Evolutionary conservation across 2,888 invertebrate genomes (phyloP).

Genomic region (Oligia strigilis): DNA sequence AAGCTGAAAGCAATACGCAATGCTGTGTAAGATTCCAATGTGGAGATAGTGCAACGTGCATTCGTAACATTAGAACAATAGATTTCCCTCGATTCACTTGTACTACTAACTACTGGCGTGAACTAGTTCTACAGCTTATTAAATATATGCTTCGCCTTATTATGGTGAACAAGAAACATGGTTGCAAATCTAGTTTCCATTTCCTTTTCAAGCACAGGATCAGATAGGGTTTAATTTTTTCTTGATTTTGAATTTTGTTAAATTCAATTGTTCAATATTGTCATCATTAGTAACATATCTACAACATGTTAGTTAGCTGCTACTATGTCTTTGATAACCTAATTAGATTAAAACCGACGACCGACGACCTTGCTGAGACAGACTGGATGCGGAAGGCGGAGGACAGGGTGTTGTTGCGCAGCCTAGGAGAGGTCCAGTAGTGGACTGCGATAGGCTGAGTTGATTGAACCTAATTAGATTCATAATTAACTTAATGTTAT

Average conservation of each 20-base stretch:
- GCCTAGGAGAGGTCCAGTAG: not conserved
- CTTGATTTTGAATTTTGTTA: not conserved
- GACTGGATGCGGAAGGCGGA: not conserved
- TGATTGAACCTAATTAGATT: not conserved
- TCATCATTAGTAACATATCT: not conserved
- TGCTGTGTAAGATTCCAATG: constrained; percentile 9
- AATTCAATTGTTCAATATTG: not conserved
- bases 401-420: not conserved
- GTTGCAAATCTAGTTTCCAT: not conserved
- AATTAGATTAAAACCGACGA: not conserved
- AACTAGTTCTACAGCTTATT: constrained; percentile 37
- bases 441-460: not conserved
- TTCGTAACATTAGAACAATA: constrained; percentile 48
- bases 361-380: not conserved
- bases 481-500: not conserved
- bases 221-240: not conserved
- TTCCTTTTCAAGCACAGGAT: not conserved
- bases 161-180: not conserved
- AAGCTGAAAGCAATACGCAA: constrained; percentile 32
- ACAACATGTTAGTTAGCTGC: not conserved
- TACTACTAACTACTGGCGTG: constrained; percentile 9
- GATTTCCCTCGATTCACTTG: constrained; percentile 39
- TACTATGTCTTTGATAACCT: not conserved
- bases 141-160: constrained; percentile 5
- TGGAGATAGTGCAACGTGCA: constrained; percentile 17